Conservation (phyloP, 2,797 vertebrate species). For the Sciurus carolinensis region DNA sequence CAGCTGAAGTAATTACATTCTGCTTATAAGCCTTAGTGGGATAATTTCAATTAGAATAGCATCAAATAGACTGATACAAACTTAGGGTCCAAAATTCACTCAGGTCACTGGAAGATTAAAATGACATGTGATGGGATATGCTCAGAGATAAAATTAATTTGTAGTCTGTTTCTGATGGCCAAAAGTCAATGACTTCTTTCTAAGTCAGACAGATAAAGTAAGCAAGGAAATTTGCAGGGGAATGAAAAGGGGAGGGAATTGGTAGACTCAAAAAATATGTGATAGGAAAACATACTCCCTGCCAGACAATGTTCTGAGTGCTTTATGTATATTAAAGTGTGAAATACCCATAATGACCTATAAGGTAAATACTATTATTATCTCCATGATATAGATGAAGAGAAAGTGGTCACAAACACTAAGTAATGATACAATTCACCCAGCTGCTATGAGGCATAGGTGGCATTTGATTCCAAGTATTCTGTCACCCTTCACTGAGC, state of each 20-base stretch:
- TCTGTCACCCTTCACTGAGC: neutral
- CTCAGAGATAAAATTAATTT: conserved; percentile 59
- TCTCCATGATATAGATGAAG: neutral
- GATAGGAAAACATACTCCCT: neutral
- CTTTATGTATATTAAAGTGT: neutral
- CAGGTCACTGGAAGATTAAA: conserved; percentile 51
- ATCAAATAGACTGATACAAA: conserved; percentile 45
- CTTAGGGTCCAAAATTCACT: conserved; percentile 19
- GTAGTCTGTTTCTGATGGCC: neutral
- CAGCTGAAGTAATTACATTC: conserved; percentile 62
- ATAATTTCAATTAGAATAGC: conserved; percentile 51
- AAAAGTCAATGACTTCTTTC: neutral
- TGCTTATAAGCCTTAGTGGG: neutral
- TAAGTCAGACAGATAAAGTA: neutral
- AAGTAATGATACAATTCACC: neutral
- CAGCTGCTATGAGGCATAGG: neutral
- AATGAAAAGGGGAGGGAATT: neutral
- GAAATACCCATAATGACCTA: neutral
- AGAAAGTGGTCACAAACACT: neutral
- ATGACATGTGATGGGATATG: conserved; percentile 3
- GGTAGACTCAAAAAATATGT: neutral
- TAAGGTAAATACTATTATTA: neutral
- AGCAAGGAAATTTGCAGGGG: neutral
- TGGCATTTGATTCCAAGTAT: neutral
- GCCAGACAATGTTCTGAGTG: neutral